phyloP scores from a whole-genome alignment of 2,888 invertebrate species.

The Meloe dianella region DNA sequence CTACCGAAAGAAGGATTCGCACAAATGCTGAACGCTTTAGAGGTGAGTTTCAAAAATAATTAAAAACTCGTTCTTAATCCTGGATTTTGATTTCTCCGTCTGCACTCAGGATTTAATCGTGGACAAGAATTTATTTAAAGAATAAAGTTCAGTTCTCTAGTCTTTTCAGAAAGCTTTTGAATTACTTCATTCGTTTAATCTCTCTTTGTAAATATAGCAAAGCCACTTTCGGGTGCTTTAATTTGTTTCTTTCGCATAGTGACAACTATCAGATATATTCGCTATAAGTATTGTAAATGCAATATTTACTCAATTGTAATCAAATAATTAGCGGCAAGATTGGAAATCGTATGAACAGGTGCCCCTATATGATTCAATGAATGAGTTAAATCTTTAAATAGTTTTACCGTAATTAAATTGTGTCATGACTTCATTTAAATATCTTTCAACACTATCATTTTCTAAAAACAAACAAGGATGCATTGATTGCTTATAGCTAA shows the following conservation, averaged over 20 bases:
- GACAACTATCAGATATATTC: too few relatives aligned
- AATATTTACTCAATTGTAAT: background rate
- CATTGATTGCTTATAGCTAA: background rate
- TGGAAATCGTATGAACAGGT: background rate
- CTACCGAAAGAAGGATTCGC: conserved; percentile 75
- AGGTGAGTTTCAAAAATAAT: conserved; percentile 66
- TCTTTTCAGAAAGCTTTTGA: too few relatives aligned
- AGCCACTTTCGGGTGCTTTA: too few relatives aligned
- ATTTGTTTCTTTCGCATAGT: too few relatives aligned
- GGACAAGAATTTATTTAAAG: too few relatives aligned
- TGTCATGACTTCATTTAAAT: background rate
- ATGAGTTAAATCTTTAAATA: background rate
- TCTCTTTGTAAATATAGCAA: too few relatives aligned
- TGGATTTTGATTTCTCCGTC: too few relatives aligned
- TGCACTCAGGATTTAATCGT: too few relatives aligned
- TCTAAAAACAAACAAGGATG: background rate
- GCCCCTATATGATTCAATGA: background rate
- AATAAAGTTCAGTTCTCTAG: too few relatives aligned
- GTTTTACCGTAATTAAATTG: background rate
- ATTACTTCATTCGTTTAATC: too few relatives aligned
- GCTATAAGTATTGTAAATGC: background rate
- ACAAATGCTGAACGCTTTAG: conserved; percentile 73
- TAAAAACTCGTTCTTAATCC: too few relatives aligned
- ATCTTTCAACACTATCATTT: background rate
- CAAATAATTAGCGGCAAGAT: background rate